Evolutionary conservation across 2,797 vertebrate species (phyloP).

Genomic region (Gallinago solitaria): DNA sequence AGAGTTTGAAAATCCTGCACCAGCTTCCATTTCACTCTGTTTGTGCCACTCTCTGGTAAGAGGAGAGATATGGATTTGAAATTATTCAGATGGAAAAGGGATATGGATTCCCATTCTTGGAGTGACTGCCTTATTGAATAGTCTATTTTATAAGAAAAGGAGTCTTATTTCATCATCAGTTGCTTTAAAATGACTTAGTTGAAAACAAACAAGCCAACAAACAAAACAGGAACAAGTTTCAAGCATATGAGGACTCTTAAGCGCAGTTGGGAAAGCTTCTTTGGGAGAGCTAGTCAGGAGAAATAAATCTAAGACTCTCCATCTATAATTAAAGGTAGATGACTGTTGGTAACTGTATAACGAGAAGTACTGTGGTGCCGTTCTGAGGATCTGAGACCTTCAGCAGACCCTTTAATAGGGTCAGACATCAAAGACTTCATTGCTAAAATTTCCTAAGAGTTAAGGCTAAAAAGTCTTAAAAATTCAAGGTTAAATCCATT

Average conservation of each 20-base stretch:
- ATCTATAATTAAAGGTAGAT: not conserved
- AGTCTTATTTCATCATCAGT: not conserved
- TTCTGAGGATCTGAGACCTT: not conserved
- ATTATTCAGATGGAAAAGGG: not conserved
- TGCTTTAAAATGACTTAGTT: not conserved
- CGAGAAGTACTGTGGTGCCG: not conserved
- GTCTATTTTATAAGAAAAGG: not conserved
- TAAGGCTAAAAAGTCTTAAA: not conserved
- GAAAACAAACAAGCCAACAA: not conserved
- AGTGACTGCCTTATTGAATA: not conserved
- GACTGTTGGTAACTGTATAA: not conserved
- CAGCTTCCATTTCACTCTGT: not conserved
- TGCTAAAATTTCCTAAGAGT: not conserved
- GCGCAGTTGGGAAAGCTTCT: not conserved
- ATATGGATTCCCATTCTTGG: not conserved
- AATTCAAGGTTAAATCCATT: not conserved
- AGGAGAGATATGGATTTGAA: not conserved
- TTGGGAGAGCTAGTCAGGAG: not conserved
- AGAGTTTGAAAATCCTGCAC: not conserved
- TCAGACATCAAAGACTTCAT: not conserved
- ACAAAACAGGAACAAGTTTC: not conserved
- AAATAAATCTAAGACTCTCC: not conserved
- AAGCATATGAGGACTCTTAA: not conserved
- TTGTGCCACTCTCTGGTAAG: not conserved
- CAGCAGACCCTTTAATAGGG: accelerated